A percentile compares a stretch with the other conserved stretches of the same genome.
Evolutionary conservation across 2,113 vertebrate species (phyloP).

Genomic region (Fregetta grallaria): DNA sequence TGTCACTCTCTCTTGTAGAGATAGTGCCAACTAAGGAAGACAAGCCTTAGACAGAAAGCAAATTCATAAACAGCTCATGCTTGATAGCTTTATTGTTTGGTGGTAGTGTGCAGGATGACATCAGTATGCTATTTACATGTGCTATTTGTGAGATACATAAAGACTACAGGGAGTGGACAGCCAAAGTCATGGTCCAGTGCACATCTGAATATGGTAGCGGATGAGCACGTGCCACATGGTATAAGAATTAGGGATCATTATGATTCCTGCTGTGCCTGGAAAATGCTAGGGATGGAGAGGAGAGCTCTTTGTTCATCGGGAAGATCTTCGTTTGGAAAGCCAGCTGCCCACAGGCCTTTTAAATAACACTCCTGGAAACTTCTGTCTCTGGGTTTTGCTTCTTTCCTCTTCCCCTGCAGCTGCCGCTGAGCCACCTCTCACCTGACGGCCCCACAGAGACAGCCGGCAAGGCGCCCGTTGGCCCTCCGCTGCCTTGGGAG

Average conservation of each 20-base stretch:
- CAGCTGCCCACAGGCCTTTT: fast-evolving
- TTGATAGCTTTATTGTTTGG: neutral
- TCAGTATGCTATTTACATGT: neutral
- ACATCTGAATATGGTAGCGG: neutral
- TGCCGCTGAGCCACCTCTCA: neutral
- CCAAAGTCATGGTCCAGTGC: neutral
- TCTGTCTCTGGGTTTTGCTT: neutral
- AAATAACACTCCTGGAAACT: neutral
- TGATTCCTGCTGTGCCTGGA: neutral
- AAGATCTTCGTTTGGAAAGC: neutral
- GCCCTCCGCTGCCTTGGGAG: neutral
- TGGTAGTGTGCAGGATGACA: neutral
- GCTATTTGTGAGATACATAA: neutral
- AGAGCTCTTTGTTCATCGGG: neutral
- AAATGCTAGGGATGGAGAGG: neutral
- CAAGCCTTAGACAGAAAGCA: neutral
- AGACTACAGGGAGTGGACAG: neutral
- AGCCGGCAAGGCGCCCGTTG: fast-evolving
- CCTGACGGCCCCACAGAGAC: neutral
- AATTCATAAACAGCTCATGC: neutral
- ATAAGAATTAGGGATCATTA: neutral
- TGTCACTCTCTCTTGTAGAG: neutral
- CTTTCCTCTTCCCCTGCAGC: neutral
- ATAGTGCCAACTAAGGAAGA: neutral
- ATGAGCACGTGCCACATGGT: neutral